A percentile compares a stretch with the other conserved stretches of the same genome.
Conservation (phyloP, 2,797 vertebrate genomes). For the Micrastur ruficollis region DNA sequence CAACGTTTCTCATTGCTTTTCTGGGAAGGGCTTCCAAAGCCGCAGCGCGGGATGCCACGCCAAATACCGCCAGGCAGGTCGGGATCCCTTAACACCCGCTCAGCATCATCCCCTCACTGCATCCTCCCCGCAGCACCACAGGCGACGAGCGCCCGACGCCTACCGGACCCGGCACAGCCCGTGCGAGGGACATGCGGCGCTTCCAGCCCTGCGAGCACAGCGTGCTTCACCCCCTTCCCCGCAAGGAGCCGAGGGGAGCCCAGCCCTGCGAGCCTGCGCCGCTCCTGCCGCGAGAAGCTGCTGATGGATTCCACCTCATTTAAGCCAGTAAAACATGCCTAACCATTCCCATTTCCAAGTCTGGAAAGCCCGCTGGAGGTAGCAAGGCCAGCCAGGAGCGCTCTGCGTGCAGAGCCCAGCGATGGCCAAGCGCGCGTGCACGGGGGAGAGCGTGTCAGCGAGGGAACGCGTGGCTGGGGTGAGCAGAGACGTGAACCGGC, state of each 20-base stretch:
- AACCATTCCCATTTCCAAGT: too few relatives aligned
- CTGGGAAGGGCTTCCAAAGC: neutral
- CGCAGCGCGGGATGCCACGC: accelerated
- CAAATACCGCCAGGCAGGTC: neutral
- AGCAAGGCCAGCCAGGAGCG: neutral
- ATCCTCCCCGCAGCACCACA: neutral
- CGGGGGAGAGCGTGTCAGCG: too few relatives aligned
- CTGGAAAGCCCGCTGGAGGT: accelerated
- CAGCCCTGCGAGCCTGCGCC: too few relatives aligned
- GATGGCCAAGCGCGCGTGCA: too few relatives aligned
- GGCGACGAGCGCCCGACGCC: too few relatives aligned
- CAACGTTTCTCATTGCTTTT: neutral
- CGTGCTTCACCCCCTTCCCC: too few relatives aligned
- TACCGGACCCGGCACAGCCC: accelerated
- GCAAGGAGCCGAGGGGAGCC: too few relatives aligned
- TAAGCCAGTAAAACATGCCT: neutral
- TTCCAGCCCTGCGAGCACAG: accelerated
- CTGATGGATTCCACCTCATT: neutral
- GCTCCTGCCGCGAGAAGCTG: neutral
- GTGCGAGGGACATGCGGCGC: neutral
- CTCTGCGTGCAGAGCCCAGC: neutral
- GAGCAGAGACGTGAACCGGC: too few relatives aligned
- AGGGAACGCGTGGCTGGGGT: too few relatives aligned
- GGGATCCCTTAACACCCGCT: accelerated
- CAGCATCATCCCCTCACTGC: accelerated